Conservation (phyloP, 2,113 vertebrate genomes). For the Ciconia boyciana region DNA sequence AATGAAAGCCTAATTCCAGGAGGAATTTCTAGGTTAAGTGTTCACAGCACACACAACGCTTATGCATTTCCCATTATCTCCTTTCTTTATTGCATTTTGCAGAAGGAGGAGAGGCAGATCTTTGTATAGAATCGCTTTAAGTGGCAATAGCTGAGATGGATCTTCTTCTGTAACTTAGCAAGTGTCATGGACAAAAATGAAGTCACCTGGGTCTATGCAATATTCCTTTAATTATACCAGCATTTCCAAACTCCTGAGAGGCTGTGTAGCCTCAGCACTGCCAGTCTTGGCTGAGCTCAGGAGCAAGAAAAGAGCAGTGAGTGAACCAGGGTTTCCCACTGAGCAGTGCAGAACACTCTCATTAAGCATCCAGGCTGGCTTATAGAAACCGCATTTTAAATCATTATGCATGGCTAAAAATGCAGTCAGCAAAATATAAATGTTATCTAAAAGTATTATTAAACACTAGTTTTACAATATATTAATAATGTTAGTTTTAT, state of each 20-base stretch:
- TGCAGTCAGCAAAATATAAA: neutral
- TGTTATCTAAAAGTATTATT: neutral
- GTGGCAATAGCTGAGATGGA: neutral
- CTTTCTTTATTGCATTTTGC: neutral
- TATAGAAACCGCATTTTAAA: neutral
- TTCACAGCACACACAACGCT: neutral
- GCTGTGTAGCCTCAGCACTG: neutral
- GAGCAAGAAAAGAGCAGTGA: neutral
- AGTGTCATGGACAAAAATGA: neutral
- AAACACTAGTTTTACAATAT: neutral
- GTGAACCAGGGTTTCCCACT: neutral
- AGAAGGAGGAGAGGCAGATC: neutral
- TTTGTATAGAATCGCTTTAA: neutral
- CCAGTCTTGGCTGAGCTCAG: neutral
- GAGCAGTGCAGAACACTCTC: neutral
- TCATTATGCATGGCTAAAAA: neutral
- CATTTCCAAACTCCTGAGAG: neutral
- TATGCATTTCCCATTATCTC: neutral
- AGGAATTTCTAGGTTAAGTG: neutral
- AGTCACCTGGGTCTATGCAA: neutral
- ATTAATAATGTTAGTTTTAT: neutral
- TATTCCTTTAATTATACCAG: neutral
- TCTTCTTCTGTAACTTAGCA: neutral
- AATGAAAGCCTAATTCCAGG: neutral
- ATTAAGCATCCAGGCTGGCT: neutral